These are phyloP conservation scores for Pseudococcus longispinus DNA, from an alignment of 2,888 invertebrate species.

Conservation along the genomic window DNA sequence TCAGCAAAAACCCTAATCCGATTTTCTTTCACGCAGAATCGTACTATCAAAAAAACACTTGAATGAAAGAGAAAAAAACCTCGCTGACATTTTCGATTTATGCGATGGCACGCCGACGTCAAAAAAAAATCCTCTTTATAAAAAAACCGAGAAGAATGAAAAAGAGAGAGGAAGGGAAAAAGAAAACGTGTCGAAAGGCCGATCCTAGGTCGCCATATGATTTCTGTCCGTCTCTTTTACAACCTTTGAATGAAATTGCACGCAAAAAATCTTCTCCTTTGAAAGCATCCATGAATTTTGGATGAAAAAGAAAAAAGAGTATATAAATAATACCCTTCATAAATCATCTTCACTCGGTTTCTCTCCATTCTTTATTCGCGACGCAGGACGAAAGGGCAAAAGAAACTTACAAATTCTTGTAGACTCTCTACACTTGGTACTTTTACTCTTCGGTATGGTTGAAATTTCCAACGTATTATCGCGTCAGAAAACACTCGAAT, in stretches of 20 bases:
- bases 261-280: not conserved
- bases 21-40: no score
- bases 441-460: not conserved
- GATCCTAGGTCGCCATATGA: not conserved
- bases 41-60: not conserved
- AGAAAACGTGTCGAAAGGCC: not conserved
- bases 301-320: not conserved
- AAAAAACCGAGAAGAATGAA: not conserved
- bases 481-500: not conserved
- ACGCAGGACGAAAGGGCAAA: not conserved
- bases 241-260: not conserved
- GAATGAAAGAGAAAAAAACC: not conserved
- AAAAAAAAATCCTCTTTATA: slow-evolving; percentile 1
- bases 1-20: no score
- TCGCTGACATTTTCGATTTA: not conserved
- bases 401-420: not conserved
- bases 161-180: not conserved
- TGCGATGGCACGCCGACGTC: not conserved
- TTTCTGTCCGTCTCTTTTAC: not conserved
- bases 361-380: not conserved
- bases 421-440: not conserved
- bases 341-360: slow-evolving; percentile 2
- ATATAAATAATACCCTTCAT: slow-evolving; percentile 27
- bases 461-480: not conserved
- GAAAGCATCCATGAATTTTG: slow-evolving; percentile 28